Evolutionary conservation across 1,140 invertebrate species (phyloP).

Genomic region (Drosophila ficusphila): DNA sequence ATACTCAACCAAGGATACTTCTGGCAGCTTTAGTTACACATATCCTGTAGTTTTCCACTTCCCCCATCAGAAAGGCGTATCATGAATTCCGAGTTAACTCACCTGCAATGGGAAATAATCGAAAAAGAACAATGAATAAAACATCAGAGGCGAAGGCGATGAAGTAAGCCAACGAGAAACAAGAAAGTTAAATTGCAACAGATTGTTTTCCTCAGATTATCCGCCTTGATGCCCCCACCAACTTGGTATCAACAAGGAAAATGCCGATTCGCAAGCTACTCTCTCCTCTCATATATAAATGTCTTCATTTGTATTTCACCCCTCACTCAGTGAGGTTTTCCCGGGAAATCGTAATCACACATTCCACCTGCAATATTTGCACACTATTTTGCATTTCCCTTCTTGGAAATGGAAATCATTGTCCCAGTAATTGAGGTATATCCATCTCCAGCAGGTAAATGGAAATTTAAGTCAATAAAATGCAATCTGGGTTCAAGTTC

Average conservation of each 20-base stretch:
- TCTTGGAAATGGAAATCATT: slow-evolving; percentile 21
- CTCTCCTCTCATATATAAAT: slow-evolving; percentile 17
- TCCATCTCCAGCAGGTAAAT: slow-evolving; percentile 24
- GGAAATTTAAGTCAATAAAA: slow-evolving; percentile 54
- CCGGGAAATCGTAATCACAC: slow-evolving; percentile 50
- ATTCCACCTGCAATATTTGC: slow-evolving; percentile 59
- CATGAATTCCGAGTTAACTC: slow-evolving; percentile 41
- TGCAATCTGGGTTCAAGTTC: slow-evolving; percentile 51
- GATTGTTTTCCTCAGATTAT: slow-evolving; percentile 30
- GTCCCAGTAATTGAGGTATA: slow-evolving; percentile 14
- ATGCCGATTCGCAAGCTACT: slow-evolving; percentile 25
- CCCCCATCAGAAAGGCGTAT: not conserved
- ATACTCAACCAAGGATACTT: not conserved
- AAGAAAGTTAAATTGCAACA: slow-evolving; percentile 49
- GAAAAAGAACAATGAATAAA: slow-evolving; percentile 38
- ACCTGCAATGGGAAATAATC: slow-evolving; percentile 39
- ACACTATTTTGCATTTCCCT: slow-evolving; percentile 24
- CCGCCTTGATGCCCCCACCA: not conserved
- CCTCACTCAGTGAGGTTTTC: not conserved
- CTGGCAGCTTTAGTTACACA: not conserved
- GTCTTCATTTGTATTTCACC: slow-evolving; percentile 25
- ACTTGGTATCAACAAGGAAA: not conserved
- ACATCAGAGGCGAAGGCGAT: slow-evolving; percentile 18
- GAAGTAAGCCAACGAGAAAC: slow-evolving; percentile 12
- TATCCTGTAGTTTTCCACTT: not conserved